Evolutionary conservation across 1,140 invertebrate species (phyloP), one percentile per base, ranked within the genome.

Genomic region (Drosophila arizonae): DNA sequence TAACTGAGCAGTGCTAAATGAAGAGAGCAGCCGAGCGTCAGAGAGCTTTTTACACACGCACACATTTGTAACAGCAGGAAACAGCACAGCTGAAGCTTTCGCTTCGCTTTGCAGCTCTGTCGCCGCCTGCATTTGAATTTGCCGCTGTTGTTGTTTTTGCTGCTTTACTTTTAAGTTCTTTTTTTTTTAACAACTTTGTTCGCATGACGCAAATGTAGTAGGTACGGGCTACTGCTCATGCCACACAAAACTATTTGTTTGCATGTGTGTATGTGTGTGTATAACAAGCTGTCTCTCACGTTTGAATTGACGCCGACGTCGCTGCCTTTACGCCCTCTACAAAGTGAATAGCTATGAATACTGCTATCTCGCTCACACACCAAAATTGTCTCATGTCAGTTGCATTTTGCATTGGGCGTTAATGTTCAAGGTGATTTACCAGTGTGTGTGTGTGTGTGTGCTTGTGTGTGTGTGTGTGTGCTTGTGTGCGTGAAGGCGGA

Each of bases 371-470:
- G 26, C 45, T 60, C 30, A 11, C 62, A 55, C 72, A 51, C 57
- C 26, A 60, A 58, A 45, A 68, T 62, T 77, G 67, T 58, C 68
- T 52, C 69, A 67, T 76, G 72, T 82, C 82, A 79, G 72, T 80
- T 87, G 84, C 84, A 87, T 78, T 81, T 86, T 78, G 84, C 77
- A 88, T 88, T 81, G 84, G 80, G 68, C 84, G 80, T 89, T 87
- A 90, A 90, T 90, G 87, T 90, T 90, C 87, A 90, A 90, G 87
- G 87, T 90, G 82, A 76, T 76, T 74, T 74, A 52, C 63, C 60
- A 67, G 21, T 36, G n/a, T 45, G 9, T 50, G 54, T 65, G 71
- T 72, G 62, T 52, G 57, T 70, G 51, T 39, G 45, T 48, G 21
- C n/a, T n/a, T 36, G n/a, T 45, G 9, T 50, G 54, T 65, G 71